phyloP scores from a whole-genome alignment of 2,797 vertebrate species.

The Falco concolor region DNA sequence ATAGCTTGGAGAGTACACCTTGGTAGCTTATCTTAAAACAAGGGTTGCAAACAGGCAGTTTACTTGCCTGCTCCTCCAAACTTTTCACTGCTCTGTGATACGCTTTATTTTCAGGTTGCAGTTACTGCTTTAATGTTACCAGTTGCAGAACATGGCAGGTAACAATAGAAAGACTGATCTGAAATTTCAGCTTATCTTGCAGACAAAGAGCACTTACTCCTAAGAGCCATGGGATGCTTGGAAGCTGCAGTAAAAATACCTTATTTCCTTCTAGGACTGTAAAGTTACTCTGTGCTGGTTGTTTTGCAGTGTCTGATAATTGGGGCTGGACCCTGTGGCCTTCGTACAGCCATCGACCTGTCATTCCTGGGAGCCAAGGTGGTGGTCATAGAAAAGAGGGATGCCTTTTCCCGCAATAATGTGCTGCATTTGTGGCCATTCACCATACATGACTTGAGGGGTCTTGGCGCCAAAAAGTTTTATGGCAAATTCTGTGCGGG shows the following conservation, averaged over 20 bases:
- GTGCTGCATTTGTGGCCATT: constrained; percentile 98
- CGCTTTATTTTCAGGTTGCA: not conserved
- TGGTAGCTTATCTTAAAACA: not conserved
- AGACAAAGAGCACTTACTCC: not conserved
- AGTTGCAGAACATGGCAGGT: not conserved
- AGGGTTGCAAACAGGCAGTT: not conserved
- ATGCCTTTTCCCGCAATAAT: constrained; percentile 96
- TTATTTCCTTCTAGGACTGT: not conserved
- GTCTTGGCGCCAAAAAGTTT: constrained; percentile 97
- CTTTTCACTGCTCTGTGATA: not conserved
- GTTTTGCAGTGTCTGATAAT: constrained; percentile 93
- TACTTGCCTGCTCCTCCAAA: not conserved
- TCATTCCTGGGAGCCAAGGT: constrained; percentile 94
- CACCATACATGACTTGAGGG: constrained; percentile 93
- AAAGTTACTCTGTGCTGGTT: not conserved
- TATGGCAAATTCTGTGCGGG: constrained; percentile 98
- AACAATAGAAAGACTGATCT: not conserved
- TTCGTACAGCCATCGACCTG: constrained; percentile 95
- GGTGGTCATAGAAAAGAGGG: constrained; percentile 94
- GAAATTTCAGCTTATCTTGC: not conserved
- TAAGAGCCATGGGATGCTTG: rapidly evolving
- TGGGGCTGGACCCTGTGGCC: constrained; percentile 94
- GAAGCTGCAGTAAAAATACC: not conserved
- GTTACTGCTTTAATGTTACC: not conserved
- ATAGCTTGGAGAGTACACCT: not conserved